Percentiles rank a stretch among this genome's conserved stretches.
Evolutionary conservation across 1,140 invertebrate genomes (phyloP).

Genomic region (Hycleus cichorii): DNA sequence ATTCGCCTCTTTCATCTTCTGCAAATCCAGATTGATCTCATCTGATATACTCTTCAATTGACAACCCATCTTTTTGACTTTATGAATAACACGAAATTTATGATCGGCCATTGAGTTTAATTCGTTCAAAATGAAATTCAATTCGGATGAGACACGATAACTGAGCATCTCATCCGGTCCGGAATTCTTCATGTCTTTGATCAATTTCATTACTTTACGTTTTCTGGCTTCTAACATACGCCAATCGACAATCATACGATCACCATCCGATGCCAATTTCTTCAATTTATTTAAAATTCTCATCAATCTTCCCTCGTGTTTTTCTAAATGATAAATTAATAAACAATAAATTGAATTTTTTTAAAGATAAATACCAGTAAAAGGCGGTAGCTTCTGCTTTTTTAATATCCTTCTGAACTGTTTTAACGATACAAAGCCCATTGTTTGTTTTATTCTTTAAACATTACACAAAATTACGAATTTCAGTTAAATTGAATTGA

Average conservation of each 20-base stretch:
- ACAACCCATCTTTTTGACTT: conserved; percentile 18
- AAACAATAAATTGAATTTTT: no score
- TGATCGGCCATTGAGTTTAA: conserved; percentile 17
- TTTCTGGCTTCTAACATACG: conserved; percentile 23
- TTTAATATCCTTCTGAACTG: no score
- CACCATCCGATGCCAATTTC: conserved; percentile 17
- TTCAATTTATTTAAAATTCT: conserved; percentile 23
- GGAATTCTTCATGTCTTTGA: not conserved
- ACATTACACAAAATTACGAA: no score
- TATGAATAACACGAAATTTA: conserved; percentile 18
- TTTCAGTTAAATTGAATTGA: no score
- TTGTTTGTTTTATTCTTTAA: no score
- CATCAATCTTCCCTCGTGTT: conserved; percentile 15
- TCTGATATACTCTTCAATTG: conserved; percentile 19
- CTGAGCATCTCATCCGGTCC: not conserved
- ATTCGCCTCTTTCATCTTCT: conserved; percentile 4
- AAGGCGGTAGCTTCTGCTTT: no score
- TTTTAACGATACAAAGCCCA: no score
- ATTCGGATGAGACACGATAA: not conserved
- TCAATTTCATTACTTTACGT: conserved; percentile 22
- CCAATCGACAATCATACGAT: conserved; percentile 18
- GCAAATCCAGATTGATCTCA: conserved; percentile 14
- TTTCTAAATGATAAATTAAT: not conserved
- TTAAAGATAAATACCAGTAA: no score
- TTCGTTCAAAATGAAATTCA: conserved; percentile 13